Percentiles rank a stretch among this genome's conserved stretches.
Evolutionary conservation across 2,797 vertebrate species (phyloP).

Genomic region (Diceros bicornis): DNA sequence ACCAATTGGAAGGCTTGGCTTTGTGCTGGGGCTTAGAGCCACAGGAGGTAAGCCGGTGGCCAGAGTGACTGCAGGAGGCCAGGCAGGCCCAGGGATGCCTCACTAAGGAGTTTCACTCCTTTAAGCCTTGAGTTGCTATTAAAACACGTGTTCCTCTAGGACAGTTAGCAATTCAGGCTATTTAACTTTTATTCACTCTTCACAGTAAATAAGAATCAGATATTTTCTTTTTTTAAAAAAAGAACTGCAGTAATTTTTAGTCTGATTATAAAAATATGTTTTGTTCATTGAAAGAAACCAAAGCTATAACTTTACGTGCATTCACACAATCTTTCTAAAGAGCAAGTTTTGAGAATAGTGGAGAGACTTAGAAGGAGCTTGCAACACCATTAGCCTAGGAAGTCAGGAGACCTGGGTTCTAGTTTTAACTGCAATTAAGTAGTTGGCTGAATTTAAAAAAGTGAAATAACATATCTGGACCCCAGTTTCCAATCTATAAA

Average conservation of each 20-base stretch:
- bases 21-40: neutral
- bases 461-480: neutral
- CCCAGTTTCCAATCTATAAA: conserved; percentile 8
- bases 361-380: neutral
- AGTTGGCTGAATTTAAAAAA: neutral
- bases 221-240: neutral
- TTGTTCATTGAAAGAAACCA: neutral
- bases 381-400: neutral
- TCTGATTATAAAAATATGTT: conserved; percentile 11
- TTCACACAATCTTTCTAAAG: neutral
- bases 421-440: neutral
- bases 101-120: neutral
- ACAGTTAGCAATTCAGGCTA: neutral
- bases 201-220: neutral
- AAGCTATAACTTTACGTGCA: neutral
- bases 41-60: neutral
- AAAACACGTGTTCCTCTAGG: neutral
- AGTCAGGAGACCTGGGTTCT: neutral
- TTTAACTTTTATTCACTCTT: conserved; percentile 29
- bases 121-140: neutral
- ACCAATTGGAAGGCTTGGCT: neutral
- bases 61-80: neutral
- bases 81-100: neutral
- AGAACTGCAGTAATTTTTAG: neutral
- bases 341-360: neutral